These are phyloP conservation scores for Valencia hispanica DNA, from an alignment of 2,797 vertebrate genomes.

Conservation along the genomic window DNA sequence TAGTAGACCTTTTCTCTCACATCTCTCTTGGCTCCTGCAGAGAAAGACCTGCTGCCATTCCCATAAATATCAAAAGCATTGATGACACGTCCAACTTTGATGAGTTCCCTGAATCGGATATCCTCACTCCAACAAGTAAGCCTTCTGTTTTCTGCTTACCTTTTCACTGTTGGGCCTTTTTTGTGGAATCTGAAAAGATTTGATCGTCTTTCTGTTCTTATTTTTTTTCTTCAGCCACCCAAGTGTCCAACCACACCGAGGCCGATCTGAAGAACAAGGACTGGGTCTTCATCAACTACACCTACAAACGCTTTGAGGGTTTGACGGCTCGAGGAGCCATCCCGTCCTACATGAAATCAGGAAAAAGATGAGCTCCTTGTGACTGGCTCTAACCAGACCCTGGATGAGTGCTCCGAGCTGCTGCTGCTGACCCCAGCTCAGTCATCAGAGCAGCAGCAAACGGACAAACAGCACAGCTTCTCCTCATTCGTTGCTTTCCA, in stretches of 20 bases:
- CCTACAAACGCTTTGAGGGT: conserved; percentile 97
- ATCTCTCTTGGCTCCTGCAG: conserved; percentile 61
- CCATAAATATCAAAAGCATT: conserved; percentile 98
- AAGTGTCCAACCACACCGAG: conserved; percentile 88
- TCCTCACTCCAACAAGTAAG: conserved; percentile 94
- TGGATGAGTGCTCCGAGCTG: conserved; percentile 22
- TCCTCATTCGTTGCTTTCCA: conserved; percentile 45
- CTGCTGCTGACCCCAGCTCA: neutral
- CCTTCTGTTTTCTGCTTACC: neutral
- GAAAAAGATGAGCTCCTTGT: conserved; percentile 80
- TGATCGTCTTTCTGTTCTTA: too few relatives aligned
- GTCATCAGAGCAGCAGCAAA: neutral
- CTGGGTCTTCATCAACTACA: conserved; percentile 99
- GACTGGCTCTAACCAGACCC: conserved; percentile 14
- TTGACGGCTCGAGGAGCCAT: conserved; percentile 95
- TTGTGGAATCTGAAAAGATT: neutral
- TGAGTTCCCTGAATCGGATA: conserved; percentile 97
- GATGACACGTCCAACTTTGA: conserved; percentile 99
- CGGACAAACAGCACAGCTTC: neutral
- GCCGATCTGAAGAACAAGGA: conserved; percentile 97
- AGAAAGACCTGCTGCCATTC: conserved; percentile 95
- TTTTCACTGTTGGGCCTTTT: neutral
- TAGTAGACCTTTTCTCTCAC: neutral
- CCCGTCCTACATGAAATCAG: conserved; percentile 95
- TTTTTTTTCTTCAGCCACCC: conserved; percentile 61